These are phyloP conservation scores for Melanchra persicariae DNA, from an alignment of 2,888 invertebrate species.

Conservation along the genomic window DNA sequence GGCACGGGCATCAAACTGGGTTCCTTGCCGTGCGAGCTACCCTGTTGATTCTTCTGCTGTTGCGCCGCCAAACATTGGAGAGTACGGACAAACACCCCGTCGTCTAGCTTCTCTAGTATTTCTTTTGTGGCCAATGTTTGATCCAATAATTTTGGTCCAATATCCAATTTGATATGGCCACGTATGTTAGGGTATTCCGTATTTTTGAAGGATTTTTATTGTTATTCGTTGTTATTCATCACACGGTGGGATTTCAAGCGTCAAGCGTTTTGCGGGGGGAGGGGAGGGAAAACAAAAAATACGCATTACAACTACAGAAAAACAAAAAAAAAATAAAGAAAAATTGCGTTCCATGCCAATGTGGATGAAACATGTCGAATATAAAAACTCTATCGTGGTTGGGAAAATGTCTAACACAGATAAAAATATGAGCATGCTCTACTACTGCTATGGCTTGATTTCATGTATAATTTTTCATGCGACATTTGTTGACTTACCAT, in stretches of 20 bases:
- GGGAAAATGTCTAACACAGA: constrained; percentile 90
- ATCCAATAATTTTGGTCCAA: constrained; percentile 65
- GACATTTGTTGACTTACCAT: constrained; percentile 74
- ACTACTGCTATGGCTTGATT: constrained; percentile 88
- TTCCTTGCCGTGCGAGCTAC: constrained; percentile 92
- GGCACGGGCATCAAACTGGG: constrained; percentile 98
- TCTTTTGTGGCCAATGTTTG: constrained; percentile 82
- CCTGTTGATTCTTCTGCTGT: constrained; percentile 88
- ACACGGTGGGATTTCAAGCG: constrained; percentile 89
- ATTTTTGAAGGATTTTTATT: constrained; percentile 67
- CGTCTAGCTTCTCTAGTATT: constrained; percentile 89
- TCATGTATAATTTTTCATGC: constrained; percentile 72
- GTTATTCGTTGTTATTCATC: constrained; percentile 83
- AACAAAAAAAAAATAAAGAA: constrained; percentile 76
- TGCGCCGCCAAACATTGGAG: constrained; percentile 90
- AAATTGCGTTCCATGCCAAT: constrained; percentile 55
- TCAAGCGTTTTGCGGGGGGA: constrained; percentile 89
- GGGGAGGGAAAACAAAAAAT: constrained; percentile 89
- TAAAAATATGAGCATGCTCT: constrained; percentile 81
- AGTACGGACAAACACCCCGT: constrained; percentile 90
- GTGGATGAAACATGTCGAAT: constrained; percentile 56
- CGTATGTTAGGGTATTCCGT: constrained; percentile 56
- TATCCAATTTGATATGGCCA: constrained; percentile 57
- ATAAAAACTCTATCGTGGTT: constrained; percentile 81
- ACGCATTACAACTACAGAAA: constrained; percentile 91